Base-by-base conservation (phyloP, 2,797 vertebrate genomes). In the Onychomys torridus region DNA sequence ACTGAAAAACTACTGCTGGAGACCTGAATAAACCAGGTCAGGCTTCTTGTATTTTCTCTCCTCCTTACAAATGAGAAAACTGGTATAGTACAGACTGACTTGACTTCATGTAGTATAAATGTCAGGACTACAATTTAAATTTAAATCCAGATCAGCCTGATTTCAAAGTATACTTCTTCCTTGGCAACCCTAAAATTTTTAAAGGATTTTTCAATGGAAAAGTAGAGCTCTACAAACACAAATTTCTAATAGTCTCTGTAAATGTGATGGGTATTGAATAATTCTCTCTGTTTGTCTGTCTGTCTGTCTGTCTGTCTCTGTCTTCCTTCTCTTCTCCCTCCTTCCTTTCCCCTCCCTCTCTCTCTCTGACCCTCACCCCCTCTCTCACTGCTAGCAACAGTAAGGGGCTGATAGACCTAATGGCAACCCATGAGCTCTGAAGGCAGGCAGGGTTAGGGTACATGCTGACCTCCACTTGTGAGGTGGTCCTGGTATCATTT, bases 31-130 rank as follows among this genome's bases (percentile, higher is more conserved):
- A 61, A 82, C 79, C 13, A 87, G 52, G 34, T 49, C 90, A 93
- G 89, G 63, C 6, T 40, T 85, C 12, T 83, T 83, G 65, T 78
- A 79, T 89, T 94, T 86, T 82, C 90, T 69, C 29, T 93, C 63
- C 83, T 83, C 29, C 34, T 94, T 96, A 97, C n/a, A 93, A 92
- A 93, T 92, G 69, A 92, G 63, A 92, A 96, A 97, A 96, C 43
- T 79, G 79, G 86, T 52, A 71, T 81, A 90, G 77, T 77, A 90
- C 11, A 94, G 59, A 81, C 40, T 88, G 75, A 71, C 77, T 81
- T 96, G 85, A 78, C 55, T 94, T 95, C 32, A 84, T 32, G 49
- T 34, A 90, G 93, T 89, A 97, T 95, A 94, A 93, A 96, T 86
- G 82, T 73, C 27, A 96, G 57, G 95, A 93, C 25, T 88, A 82